phyloP scores from a whole-genome alignment of 2,888 invertebrate species.

The Drosophila fungiperda region DNA sequence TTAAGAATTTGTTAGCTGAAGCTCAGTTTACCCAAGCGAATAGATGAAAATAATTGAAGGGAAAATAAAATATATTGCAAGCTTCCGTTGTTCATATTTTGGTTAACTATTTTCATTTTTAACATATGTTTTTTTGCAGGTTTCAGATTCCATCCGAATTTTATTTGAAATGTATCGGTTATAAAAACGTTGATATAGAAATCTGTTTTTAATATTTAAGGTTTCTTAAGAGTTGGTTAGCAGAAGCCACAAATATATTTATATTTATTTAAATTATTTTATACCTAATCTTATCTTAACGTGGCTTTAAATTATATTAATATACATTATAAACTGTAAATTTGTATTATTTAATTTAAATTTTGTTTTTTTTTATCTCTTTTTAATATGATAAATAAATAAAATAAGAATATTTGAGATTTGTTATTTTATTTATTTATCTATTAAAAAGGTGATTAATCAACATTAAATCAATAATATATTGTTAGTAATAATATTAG shows the following conservation, averaged over 20 bases:
- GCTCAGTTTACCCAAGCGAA: background rate
- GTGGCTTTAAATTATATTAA: background rate
- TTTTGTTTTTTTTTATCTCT: background rate
- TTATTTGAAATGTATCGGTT: background rate
- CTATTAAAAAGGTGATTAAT: background rate
- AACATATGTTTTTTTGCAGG: rapidly evolving
- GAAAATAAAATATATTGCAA: background rate
- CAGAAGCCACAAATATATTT: background rate
- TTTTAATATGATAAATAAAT: background rate
- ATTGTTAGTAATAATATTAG: background rate
- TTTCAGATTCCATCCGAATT: background rate
- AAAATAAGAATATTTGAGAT: too few species aligned
- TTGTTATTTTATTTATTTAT: too few species aligned
- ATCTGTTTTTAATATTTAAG: background rate
- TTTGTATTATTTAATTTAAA: background rate
- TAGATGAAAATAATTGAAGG: background rate
- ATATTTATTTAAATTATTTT: background rate
- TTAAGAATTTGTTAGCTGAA: background rate
- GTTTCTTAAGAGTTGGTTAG: background rate
- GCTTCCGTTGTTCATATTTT: background rate
- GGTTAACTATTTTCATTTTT: background rate
- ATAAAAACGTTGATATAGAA: background rate
- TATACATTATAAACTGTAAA: background rate
- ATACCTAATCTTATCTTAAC: too few species aligned
- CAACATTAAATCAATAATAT: background rate